These are phyloP conservation scores for Irena cyanogastra DNA, from an alignment of 2,113 vertebrate species.

Conservation along the genomic window DNA sequence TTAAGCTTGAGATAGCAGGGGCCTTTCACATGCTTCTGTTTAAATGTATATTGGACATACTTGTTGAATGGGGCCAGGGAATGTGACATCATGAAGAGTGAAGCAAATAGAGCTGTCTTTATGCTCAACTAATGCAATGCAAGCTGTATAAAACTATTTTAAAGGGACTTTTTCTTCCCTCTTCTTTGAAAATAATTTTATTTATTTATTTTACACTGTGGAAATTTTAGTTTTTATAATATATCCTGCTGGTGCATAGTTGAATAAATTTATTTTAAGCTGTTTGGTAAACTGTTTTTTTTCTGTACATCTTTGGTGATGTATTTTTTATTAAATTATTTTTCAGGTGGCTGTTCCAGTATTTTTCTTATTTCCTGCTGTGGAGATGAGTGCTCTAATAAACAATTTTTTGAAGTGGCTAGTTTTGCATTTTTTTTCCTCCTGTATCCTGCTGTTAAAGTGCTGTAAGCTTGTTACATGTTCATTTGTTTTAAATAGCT, in stretches of 20 bases:
- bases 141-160: neutral
- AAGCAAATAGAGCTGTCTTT: neutral
- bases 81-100: neutral
- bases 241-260: slow-evolving; percentile 15
- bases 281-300: slow-evolving; percentile 33
- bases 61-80: neutral
- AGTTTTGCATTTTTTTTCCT: slow-evolving; percentile 44
- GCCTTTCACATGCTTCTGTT: neutral
- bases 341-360: slow-evolving; percentile 50
- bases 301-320: slow-evolving; percentile 16
- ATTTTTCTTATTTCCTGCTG: slow-evolving; percentile 63
- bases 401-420: slow-evolving; percentile 57
- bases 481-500: slow-evolving; percentile 59
- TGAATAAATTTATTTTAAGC: slow-evolving; percentile 62
- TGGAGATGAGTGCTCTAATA: slow-evolving; percentile 61
- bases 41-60: neutral
- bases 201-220: slow-evolving; percentile 22
- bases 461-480: slow-evolving; percentile 46
- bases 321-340: slow-evolving; percentile 62
- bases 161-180: neutral
- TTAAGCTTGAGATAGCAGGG: neutral
- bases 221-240: slow-evolving; percentile 6
- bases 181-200: neutral
- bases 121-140: neutral
- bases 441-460: slow-evolving; percentile 36